A percentile compares a stretch with the other conserved stretches of the same genome.
These are phyloP conservation scores for Coturnix japonica DNA, from an alignment of 2,113 vertebrate genomes.

Conservation along the genomic window DNA sequence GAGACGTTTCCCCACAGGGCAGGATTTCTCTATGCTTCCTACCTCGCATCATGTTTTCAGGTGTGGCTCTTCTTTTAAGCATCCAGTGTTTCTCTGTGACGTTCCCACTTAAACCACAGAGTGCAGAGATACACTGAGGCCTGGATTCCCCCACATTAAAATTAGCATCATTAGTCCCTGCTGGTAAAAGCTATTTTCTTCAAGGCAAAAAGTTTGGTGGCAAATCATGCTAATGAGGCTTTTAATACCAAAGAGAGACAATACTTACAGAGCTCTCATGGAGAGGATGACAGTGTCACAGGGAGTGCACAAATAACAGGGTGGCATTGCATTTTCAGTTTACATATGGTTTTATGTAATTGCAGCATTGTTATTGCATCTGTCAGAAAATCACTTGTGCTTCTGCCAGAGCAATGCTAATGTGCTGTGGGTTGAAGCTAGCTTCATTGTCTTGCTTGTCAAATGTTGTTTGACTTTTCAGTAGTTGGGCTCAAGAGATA, in stretches of 20 bases:
- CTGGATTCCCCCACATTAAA: background rate
- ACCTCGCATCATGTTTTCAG: background rate
- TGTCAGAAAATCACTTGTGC: constrained; percentile 9
- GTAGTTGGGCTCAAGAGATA: constrained; percentile 30
- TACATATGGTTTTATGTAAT: constrained; percentile 50
- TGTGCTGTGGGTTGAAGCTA: background rate
- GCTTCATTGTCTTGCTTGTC: constrained; percentile 33
- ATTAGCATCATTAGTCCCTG: background rate
- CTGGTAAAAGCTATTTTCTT: constrained; percentile 10
- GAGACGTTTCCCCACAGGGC: background rate
- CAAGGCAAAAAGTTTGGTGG: background rate
- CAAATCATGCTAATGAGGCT: constrained; percentile 7
- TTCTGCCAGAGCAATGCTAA: constrained; percentile 6
- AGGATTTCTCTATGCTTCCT: background rate
- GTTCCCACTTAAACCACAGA: background rate
- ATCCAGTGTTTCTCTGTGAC: background rate
- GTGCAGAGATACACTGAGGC: background rate
- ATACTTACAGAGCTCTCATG: constrained; percentile 10
- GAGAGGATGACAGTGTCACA: constrained; percentile 21
- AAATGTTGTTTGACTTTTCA: constrained; percentile 53
- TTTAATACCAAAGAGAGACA: background rate
- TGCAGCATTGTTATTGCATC: constrained; percentile 28
- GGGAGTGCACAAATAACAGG: constrained; percentile 1
- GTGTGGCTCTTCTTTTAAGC: background rate
- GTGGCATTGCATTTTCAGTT: constrained; percentile 42